Evolutionary conservation across 2,113 vertebrate genomes (phyloP), one percentile per base, ranked within the genome.

Genomic region (Ailurus styani): DNA sequence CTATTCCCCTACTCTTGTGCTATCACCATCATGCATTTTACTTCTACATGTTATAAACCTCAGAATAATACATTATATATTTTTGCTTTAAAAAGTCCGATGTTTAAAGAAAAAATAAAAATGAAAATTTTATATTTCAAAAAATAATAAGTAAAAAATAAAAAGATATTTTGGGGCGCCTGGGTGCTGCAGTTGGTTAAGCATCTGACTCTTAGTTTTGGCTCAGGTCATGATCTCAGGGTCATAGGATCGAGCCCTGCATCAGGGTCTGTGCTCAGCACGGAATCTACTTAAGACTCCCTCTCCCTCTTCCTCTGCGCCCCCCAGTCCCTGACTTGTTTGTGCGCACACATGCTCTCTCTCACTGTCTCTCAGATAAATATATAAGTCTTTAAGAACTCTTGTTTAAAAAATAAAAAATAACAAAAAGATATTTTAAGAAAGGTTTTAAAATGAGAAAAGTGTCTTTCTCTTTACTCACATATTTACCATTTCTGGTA

Each of bases 21-120:
- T 60, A 15, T 60, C 70, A 31, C 79, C 50, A 3, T 52, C 52
- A 86, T 29, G 77, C 20, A 45, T 96, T 75, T 81, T 86, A 79
- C 34, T 79, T 66, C 45, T 94, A 66, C 1, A 2, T 86, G 3
- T 40, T 66, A 57, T 87, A 83, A 82, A 57, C 7, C 55, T 68
- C 9, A 40, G 8, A 64, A 37, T 86, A n/a, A n/a, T 18, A 83
- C 25, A 13, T 88, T 55, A 57, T 54, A 84, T 90, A 64, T 52
- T 83, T 93, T 91, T 86, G 20, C 42, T 96, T 91, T 96, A 50
- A 90, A 96, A 87, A 68, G 18, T 64, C 52, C n/a, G n/a, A n/a
- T n/a, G n/a, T n/a, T n/a, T n/a, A n/a, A n/a, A n/a, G n/a, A n/a
- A n/a, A n/a, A n/a, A n/a, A n/a, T n/a, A n/a, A n/a, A n/a, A n/a